A percentile compares a stretch with the other conserved stretches of the same genome.
These are phyloP conservation scores for Eptesicus fuscus DNA, from an alignment of 2,113 vertebrate genomes.

Conservation along the genomic window DNA sequence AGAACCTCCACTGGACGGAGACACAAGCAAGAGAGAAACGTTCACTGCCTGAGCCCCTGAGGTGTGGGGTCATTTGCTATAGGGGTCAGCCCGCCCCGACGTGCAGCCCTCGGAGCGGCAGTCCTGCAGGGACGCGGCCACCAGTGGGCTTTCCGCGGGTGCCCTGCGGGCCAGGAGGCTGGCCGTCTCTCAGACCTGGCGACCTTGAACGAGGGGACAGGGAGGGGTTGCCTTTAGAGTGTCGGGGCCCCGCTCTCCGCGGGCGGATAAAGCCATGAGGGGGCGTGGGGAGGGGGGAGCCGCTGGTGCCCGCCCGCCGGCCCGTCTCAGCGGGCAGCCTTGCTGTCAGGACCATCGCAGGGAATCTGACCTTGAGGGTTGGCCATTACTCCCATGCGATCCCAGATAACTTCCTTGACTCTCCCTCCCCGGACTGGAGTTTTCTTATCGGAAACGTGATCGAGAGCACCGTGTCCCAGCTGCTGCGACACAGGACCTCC, in stretches of 20 bases:
- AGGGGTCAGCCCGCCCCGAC: too few species aligned
- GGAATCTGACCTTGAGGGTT: neutral
- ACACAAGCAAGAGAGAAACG: neutral
- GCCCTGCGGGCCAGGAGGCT: rapidly evolving
- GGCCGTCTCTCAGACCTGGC: neutral
- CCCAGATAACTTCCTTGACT: neutral
- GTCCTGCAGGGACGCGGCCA: rapidly evolving
- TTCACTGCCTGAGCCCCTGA: rapidly evolving
- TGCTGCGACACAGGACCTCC: neutral
- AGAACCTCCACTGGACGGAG: neutral
- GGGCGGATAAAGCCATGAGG: neutral
- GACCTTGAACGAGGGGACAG: neutral
- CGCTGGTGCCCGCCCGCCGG: neutral
- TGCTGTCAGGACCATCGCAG: neutral
- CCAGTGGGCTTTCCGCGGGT: rapidly evolving
- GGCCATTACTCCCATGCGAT: neutral
- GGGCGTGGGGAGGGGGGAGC: too few species aligned
- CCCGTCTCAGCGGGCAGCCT: neutral
- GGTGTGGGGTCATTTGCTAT: rapidly evolving
- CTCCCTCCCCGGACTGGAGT: neutral
- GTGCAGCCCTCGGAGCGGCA: neutral
- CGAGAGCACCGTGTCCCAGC: rapidly evolving
- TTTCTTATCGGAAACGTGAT: neutral
- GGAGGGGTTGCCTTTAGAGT: neutral
- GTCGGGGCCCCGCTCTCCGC: neutral